Base-by-base conservation (phyloP, 2,113 vertebrate genomes). In the Turdus rufiventris region DNA sequence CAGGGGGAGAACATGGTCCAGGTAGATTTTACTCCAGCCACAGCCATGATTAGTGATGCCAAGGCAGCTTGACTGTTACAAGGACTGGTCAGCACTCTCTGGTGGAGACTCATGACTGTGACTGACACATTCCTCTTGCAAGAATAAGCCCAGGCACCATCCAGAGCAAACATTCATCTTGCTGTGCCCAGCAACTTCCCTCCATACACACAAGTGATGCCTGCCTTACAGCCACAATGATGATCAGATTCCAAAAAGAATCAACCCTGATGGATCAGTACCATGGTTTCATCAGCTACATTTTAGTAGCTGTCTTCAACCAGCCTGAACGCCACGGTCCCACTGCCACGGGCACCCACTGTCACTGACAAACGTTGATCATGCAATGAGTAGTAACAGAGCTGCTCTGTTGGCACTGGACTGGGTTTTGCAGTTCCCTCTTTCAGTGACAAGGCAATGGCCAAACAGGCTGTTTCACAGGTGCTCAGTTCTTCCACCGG, bases 401-500 rank as follows among this genome's bases (percentile, higher is more conserved):
- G 43, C 58, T 80, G 75, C 51, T 84, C 94, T 90, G 36, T 18
- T 71, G 92, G 89, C 72, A 48, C 82, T n/a, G 60, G 60, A 57
- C 81, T 71, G 87, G 73, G 70, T 23, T 66, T 48, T 72, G 43
- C 43, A 61, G 68, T 63, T 89, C 94, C 83, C 68, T 63, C 88
- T 94, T 80, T 95, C 74, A 88, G 23, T 95, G 95, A 84, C 87
- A 94, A 87, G 70, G 89, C 34, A 47, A 80, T 0, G 40, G 87
- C 94, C 95, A 81, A 88, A 47, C 54, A 93, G 88, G 91, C 81
- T 87, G 65, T 76, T 87, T 48, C 54, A 42, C 45, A 57, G 77
- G 40, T 53, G 47, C 57, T 99, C 98, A 99, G 97, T 99, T 99
- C 96, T 99, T 99, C 99, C 99, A 99, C 57, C 99, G 98, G 88